Evolutionary conservation across 2,797 vertebrate genomes (phyloP).

Genomic region (Brachyalestes nurse): DNA sequence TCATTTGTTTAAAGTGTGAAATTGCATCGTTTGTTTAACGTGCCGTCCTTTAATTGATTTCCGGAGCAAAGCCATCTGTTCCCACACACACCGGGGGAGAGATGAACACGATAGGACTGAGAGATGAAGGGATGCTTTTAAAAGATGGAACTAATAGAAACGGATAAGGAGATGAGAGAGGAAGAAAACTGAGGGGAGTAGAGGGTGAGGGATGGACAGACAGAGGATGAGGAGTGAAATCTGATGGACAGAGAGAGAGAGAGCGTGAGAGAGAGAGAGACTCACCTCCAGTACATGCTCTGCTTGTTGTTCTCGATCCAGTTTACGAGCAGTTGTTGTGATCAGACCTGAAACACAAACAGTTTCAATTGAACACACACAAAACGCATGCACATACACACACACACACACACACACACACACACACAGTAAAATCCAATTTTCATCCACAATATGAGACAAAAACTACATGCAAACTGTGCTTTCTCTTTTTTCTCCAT

Average conservation of each 20-base stretch:
- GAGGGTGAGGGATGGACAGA: neutral
- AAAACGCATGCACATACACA: too few species aligned
- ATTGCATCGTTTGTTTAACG: neutral
- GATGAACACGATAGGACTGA: neutral
- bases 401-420: too few species aligned
- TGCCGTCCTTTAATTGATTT: conserved; percentile 21
- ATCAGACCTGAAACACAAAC: conserved; percentile 80
- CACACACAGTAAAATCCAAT: too few species aligned
- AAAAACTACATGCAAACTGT: too few species aligned
- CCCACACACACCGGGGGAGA: neutral
- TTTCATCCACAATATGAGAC: too few species aligned
- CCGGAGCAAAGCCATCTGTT: conserved; percentile 11
- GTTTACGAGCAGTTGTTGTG: conserved; percentile 85
- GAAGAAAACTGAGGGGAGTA: neutral
- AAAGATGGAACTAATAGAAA: neutral
- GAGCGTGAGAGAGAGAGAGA: neutral
- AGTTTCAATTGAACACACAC: neutral
- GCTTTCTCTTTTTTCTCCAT: neutral
- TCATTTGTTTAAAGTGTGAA: too few species aligned
- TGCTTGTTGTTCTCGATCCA: conserved; percentile 88
- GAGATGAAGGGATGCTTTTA: neutral
- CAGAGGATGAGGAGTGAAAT: neutral
- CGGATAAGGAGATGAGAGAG: neutral
- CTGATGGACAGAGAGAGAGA: neutral
- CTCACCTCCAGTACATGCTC: conserved; percentile 89